Conservation (phyloP, 2,113 vertebrate species). For the Phainopepla nitens region DNA sequence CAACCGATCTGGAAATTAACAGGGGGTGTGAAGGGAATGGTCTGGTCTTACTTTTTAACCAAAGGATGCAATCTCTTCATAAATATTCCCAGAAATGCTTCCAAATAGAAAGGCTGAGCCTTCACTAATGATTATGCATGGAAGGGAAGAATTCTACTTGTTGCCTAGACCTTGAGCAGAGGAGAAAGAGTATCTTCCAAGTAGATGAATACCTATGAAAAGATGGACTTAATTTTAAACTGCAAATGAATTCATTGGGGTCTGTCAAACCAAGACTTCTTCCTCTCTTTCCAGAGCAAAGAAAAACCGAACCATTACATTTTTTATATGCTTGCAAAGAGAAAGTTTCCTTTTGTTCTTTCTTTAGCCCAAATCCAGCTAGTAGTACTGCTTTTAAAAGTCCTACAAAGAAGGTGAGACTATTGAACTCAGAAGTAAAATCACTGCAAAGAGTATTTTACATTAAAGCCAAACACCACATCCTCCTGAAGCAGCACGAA, state of each 20-base stretch:
- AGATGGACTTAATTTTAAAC: not conserved
- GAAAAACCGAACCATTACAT: rapidly evolving
- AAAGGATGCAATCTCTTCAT: not conserved
- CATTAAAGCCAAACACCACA: not conserved
- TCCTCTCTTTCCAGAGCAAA: not conserved
- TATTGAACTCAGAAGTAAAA: not conserved
- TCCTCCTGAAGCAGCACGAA: slow-evolving; percentile 2
- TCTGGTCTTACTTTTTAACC: not conserved
- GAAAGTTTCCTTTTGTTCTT: not conserved
- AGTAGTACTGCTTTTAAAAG: not conserved
- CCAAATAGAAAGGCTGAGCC: not conserved
- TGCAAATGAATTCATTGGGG: not conserved
- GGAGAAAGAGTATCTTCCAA: not conserved
- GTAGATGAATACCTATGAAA: not conserved
- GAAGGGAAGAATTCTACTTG: not conserved
- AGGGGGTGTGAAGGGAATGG: not conserved
- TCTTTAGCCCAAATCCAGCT: not conserved
- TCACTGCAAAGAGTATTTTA: not conserved
- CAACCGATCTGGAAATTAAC: not conserved
- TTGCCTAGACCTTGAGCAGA: not conserved
- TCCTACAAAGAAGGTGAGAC: not conserved
- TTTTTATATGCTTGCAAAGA: not conserved
- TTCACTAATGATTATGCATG: not conserved
- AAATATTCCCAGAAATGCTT: not conserved
- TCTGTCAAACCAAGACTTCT: not conserved